Base-by-base conservation (phyloP, 2,888 invertebrate genomes). In the Melitaea athalia region DNA sequence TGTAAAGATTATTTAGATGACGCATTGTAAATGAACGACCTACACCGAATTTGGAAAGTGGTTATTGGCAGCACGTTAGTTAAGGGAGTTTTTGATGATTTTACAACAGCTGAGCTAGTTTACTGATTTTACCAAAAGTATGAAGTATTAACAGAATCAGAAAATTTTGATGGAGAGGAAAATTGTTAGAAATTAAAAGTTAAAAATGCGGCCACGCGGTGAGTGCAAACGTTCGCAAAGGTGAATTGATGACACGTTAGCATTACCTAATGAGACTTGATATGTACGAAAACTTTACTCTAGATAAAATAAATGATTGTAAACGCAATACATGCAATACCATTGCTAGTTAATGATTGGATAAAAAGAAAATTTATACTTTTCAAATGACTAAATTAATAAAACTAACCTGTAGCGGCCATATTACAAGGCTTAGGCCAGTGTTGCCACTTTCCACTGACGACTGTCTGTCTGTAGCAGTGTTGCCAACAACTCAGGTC, bases 321-420 rank as follows among this genome's bases (percentile, higher is more conserved):
- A 6, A 55, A 70, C 59, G 59, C 45, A 69, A 69, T 72, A 52
- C 64, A 69, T 62, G 63, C 62, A 69, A 59, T 71, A 74, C 24
- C 63, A 71, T 61, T 62, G 62, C 62, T 72, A 71, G 69, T 64
- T 67, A 63, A 70, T 53, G 69, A 68, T 74, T 72, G 71, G 66
- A 72, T 73, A 68, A 76, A 75, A 71, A 63, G 76, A 75, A 72
- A 78, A 72, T 67, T 74, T 81, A 74, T 75, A 80, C 78, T 77
- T 87, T 92, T 88, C 89, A 92, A 87, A 88, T 93, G 93, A 93
- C 87, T 90, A 92, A 92, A 90, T 89, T 86, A 82, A 81, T 82
- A 83, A 85, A 88, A 94, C 95, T 93, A 94, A 95, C 95, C 95
- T 95, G 95, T 91, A 92, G 95, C 94, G 94, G 95, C 95, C 95